These are phyloP conservation scores for Drosophila athabasca DNA, from an alignment of 1,140 invertebrate species.

Conservation along the genomic window DNA sequence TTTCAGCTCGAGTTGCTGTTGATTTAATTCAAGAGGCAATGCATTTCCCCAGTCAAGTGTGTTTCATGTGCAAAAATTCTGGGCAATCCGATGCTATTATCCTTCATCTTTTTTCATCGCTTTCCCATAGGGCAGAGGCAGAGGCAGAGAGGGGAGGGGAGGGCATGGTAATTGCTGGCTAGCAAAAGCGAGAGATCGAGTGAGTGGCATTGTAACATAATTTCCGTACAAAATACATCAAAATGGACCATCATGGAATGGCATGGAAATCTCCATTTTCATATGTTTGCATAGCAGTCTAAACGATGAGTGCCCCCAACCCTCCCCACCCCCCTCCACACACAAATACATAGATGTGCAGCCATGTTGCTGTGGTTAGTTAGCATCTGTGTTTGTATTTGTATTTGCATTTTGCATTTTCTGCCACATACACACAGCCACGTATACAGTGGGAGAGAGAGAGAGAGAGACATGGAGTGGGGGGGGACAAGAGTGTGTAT, in stretches of 20 bases:
- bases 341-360: conserved; percentile 1
- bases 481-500: neutral
- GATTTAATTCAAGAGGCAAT: conserved; percentile 80
- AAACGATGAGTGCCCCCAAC: conserved; percentile 35
- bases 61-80: conserved; percentile 69
- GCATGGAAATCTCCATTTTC: conserved; percentile 58
- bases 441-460: no score
- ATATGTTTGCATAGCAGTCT: conserved; percentile 49
- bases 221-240: conserved; percentile 78
- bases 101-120: conserved; percentile 18
- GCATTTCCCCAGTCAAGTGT: conserved; percentile 69
- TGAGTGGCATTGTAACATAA: conserved; percentile 69
- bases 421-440: conserved; percentile 40
- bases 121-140: no score
- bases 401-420: conserved; percentile 75
- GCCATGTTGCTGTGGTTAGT: conserved; percentile 69
- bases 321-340: neutral
- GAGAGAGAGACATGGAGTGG: neutral
- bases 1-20: conserved; percentile 74
- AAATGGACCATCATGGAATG: conserved; percentile 47
- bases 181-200: conserved; percentile 55
- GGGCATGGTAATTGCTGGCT: conserved; percentile 25
- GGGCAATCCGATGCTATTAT: conserved; percentile 53
- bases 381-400: conserved; percentile 81
- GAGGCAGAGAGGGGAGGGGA: no score